Evolutionary conservation across 2,797 vertebrate species (phyloP), one percentile per base, ranked within the genome.

Genomic region (Pampus argenteus): DNA sequence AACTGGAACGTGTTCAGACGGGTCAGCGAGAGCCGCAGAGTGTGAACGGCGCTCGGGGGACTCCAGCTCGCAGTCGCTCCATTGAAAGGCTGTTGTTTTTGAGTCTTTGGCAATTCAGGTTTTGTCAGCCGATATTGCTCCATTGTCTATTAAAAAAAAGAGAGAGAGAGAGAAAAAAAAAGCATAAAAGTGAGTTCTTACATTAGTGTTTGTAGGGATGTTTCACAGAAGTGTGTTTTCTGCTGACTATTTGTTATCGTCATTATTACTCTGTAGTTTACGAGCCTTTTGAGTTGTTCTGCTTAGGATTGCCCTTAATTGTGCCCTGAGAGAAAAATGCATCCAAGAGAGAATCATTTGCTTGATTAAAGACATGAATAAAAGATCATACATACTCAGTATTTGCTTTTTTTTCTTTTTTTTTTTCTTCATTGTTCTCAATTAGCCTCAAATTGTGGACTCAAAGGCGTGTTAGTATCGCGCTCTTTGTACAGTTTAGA

Each of bases 381-480:
- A 92, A 92, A 89, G 80, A 91, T 91, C 86, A 90, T 2, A 87
- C 70, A 54, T 36, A 28, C n/a, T 22, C 65, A 72, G 47, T 72
- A 71, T 85, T 79, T 67, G 72, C 82, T 74, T 86, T 85, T n/a
- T n/a, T n/a, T n/a, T n/a, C n/a, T n/a, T n/a, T n/a, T n/a, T n/a
- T n/a, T n/a, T n/a, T 75, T 88, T 87, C 89, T 90, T 91, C 81
- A 87, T 94, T 93, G 89, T 92, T 90, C 81, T 91, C 89, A 91
- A 92, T 93, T 91, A 91, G 89, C 78, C 76, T 91, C 86, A 92
- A 90, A 88, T 90, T 78, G 79, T 84, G 40, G 74, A 93, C 88
- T 92, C 89, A 92, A 92, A 92, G 86, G 66, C 23, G 6, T 61
- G 81, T 86, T 86, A 88, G 67, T 82, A 13, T 76, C 62, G 40